Base-by-base conservation (phyloP, 2,113 vertebrate species). In the Cyanistes caeruleus region DNA sequence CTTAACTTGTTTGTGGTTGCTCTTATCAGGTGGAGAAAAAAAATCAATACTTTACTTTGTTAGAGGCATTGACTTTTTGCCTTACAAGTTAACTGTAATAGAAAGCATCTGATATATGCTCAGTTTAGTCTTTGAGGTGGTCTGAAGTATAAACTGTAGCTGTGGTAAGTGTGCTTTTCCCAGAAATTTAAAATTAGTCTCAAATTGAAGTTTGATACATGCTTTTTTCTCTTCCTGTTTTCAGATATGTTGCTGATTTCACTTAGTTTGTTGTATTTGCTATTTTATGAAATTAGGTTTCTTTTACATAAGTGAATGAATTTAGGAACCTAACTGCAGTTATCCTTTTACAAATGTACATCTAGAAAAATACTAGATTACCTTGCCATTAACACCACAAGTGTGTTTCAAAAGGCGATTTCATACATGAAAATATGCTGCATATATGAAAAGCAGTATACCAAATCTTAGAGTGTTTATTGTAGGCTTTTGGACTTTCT, bases 1-100 rank as follows among this genome's bases (percentile, higher is more conserved):
- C 73, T 49, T 84, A 63, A 72, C 31, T 77, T 85, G 33, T 58
- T 87, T 62, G 7, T 87, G 37, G 17, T 59, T 74, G 30, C 37
- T 92, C 89, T 80, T 88, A 51, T 76, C 65, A 79, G 65, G 69
- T 91, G 39, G 39, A 41, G 43, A 51, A 90, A 91, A 91, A 70
- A 83, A 96, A 74, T 85, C 73, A 90, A 68, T 87, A 14, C 48
- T 84, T 81, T 84, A 77, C 84, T 90, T 94, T 92, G 52, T 89
- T 92, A 84, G 55, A 73, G 37, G 21, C 30, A 78, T 82, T 95
- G 88, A 76, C 69, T 93, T 91, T 78, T 63, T 30, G 51, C 39
- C 84, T 93, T 83, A 23, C 37, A 48, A 73, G 51, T 79, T 92
- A 83, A 76, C 63, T 79, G n/a, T 60, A 89, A 51, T 68, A 92